Conservation (phyloP, 92 coral and sea anemone species). For the Zoanthus sansibaricus region DNA sequence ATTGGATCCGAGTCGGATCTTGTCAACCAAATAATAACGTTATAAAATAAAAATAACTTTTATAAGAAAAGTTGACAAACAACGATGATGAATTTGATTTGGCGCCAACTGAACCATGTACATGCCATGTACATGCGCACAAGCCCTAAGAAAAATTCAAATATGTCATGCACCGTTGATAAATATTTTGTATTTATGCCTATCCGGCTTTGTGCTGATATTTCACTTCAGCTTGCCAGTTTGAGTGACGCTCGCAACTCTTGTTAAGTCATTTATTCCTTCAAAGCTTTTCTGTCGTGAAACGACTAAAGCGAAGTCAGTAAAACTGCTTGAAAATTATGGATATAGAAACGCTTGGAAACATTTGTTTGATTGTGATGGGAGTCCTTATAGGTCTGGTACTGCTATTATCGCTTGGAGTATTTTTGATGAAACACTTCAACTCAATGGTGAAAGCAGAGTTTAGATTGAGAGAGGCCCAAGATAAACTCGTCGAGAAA, state of each 20-base stretch:
- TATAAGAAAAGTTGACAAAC: too few species aligned
- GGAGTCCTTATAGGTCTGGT: slow-evolving; percentile 34
- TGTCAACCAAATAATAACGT: too few species aligned
- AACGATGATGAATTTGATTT: too few species aligned
- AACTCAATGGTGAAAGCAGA: slow-evolving; percentile 48
- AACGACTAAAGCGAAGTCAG: neutral
- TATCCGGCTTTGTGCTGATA: too few species aligned
- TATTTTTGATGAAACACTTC: slow-evolving; percentile 23
- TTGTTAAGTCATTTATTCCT: neutral
- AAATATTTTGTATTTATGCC: too few species aligned
- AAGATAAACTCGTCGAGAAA: slow-evolving; percentile 41
- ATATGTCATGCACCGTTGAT: too few species aligned
- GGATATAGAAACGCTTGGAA: slow-evolving; percentile 33
- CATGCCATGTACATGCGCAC: too few species aligned
- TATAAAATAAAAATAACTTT: too few species aligned
- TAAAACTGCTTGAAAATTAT: neutral
- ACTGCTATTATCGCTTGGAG: slow-evolving; percentile 5
- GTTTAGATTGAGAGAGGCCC: slow-evolving; percentile 30
- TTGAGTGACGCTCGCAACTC: neutral
- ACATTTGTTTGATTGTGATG: slow-evolving; percentile 10
- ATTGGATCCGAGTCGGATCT: too few species aligned
- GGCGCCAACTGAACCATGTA: too few species aligned
- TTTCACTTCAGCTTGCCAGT: too few species aligned
- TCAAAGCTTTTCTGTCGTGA: neutral
- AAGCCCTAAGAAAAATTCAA: too few species aligned